Base-by-base conservation (phyloP, 2,113 vertebrate genomes). In the Pedionomus torquatus region DNA sequence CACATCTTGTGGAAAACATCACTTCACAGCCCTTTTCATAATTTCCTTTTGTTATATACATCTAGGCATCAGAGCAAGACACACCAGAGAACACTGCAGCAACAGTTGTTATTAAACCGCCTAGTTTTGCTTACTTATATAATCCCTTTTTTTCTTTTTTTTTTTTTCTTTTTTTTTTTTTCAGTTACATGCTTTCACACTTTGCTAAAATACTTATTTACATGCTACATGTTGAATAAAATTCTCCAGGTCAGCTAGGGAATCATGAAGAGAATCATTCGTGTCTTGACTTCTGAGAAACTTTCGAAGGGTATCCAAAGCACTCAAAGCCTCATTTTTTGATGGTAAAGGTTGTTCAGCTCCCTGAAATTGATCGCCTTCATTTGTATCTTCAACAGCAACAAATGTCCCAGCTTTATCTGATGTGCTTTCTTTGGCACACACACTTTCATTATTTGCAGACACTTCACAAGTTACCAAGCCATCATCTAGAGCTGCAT, bases 211-310 rank as follows among this genome's bases (percentile, higher is more conserved):
- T 90, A 80, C 46, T 95, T 97, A 97, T 75, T 97, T 94, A 83
- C 21, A 41, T 77, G 79, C 21, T 88, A 74, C 46, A 69, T 75
- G 60, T 52, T 97, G 96, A 89, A 98, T 94, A 96, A 98, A 98
- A 94, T 96, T 97, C 83, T 98, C 98, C 80, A 98, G 78, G 77
- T 98, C 97, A 90, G 94, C 92, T 80, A 98, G 83, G 57, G 97
- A 97, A 88, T 97, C 16, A 1, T 96, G 91, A 83, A 98, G 87
- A 69, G 71, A 94, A 39, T 97, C 90, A 77, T 83, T 89, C 1
- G 49, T 55, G 25, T 97, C 93, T 76, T 97, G 97, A 94, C 94
- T 95, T 95, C 93, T 84, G 57, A 98, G 95, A 96, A 98, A 98
- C 43, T 55, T 97, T 89, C 88, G 94, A 83, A 98, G 97, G 10